Evolutionary conservation across 2,113 vertebrate species (phyloP).

Genomic region (Centropristis striata): DNA sequence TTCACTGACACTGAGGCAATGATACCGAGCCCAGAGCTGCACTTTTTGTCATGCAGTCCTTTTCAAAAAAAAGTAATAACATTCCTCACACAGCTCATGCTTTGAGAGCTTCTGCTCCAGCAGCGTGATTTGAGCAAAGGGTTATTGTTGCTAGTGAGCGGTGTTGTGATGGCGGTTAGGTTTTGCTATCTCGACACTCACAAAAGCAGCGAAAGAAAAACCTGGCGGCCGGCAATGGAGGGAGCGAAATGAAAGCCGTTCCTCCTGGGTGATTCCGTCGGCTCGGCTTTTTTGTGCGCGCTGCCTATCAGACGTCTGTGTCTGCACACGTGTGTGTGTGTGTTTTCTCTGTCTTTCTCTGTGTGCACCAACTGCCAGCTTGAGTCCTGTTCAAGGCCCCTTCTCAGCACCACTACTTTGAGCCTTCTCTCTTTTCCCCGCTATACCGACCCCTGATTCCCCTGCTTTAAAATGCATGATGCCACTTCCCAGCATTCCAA

Average conservation of each 20-base stretch:
- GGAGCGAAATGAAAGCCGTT: slow-evolving; percentile 75
- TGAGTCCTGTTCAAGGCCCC: slow-evolving; percentile 41
- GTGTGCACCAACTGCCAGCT: slow-evolving; percentile 44
- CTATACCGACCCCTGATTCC: slow-evolving; percentile 28
- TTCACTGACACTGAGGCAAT: background rate
- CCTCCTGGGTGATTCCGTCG: slow-evolving; percentile 70
- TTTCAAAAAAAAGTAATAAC: slow-evolving; percentile 46
- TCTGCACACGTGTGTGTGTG: slow-evolving; percentile 5
- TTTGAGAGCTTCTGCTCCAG: slow-evolving; percentile 43
- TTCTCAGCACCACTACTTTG: slow-evolving; percentile 9
- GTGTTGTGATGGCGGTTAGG: slow-evolving; percentile 36
- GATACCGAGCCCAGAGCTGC: slow-evolving; percentile 18
- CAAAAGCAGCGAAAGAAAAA: slow-evolving; percentile 59
- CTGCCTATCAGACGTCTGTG: slow-evolving; percentile 55
- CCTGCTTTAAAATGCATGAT: slow-evolving; percentile 56
- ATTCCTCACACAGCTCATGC: slow-evolving; percentile 41
- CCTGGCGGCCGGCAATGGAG: slow-evolving; percentile 54
- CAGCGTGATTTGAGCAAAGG: slow-evolving; percentile 28
- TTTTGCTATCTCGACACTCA: slow-evolving; percentile 57
- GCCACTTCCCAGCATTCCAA: slow-evolving; percentile 23
- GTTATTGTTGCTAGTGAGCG: slow-evolving; percentile 63
- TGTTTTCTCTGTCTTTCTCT: slow-evolving; percentile 4
- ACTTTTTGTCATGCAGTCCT: slow-evolving; percentile 31
- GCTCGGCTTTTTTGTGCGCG: slow-evolving; percentile 70
- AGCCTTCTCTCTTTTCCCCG: slow-evolving; percentile 22